Conservation (phyloP, 2,797 vertebrate genomes). For the Naso thynnoides region DNA sequence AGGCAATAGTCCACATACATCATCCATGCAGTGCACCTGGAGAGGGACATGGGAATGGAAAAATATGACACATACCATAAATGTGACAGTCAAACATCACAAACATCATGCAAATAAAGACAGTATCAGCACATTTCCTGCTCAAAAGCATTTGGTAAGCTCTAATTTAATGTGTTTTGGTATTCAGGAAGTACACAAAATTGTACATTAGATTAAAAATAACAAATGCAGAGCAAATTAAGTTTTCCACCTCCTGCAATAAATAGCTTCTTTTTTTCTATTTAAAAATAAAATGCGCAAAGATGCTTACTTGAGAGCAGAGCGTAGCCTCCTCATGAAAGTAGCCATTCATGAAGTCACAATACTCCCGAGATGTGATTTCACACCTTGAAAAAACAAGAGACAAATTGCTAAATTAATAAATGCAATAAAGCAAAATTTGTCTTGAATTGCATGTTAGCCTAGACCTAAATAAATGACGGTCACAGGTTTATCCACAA, state of each 20-base stretch:
- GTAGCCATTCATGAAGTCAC: constrained; percentile 97
- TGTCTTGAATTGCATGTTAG: neutral
- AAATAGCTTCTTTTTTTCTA: neutral
- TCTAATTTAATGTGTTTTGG: constrained; percentile 4
- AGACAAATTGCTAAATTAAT: constrained; percentile 5
- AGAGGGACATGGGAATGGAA: constrained; percentile 9
- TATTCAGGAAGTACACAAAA: constrained; percentile 1
- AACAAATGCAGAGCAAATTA: neutral
- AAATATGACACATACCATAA: neutral
- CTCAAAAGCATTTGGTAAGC: neutral
- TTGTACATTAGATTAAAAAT: neutral
- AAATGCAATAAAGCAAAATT: neutral
- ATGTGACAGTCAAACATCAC: constrained; percentile 5
- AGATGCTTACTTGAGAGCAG: constrained; percentile 92
- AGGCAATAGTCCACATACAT: constrained; percentile 96
- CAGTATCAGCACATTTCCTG: neutral
- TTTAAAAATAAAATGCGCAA: neutral
- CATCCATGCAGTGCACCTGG: constrained; percentile 98
- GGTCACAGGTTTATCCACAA: neutral
- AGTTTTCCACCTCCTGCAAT: neutral
- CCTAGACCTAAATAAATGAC: neutral
- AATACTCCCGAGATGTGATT: constrained; percentile 98
- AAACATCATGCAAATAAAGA: neutral
- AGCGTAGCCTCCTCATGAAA: constrained; percentile 98
- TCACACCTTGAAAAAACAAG: constrained; percentile 88